These are phyloP conservation scores for Hirtodrosophila trivittata DNA, from an alignment of 2,888 invertebrate genomes.

Conservation along the genomic window DNA sequence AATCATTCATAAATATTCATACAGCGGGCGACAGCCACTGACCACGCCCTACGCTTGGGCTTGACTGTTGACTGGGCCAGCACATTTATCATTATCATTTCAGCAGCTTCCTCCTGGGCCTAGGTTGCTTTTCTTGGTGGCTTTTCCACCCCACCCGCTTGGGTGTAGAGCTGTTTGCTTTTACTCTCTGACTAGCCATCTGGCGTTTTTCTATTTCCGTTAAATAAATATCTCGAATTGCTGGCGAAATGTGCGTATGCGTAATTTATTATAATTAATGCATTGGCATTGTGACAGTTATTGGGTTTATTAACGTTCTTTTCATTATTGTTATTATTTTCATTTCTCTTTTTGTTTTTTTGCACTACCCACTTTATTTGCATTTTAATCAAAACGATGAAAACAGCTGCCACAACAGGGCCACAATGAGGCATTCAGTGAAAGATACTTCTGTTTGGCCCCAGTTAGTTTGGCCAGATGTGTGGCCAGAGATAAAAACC, in stretches of 20 bases:
- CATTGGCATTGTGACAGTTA: conserved; percentile 64
- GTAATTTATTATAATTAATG: conserved; percentile 74
- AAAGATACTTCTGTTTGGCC: conserved; percentile 26
- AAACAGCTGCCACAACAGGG: conserved; percentile 46
- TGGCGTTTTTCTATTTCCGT: conserved; percentile 59
- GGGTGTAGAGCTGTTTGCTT: conserved; percentile 5
- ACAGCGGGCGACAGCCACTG: conserved; percentile 14
- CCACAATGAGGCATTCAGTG: conserved; percentile 11
- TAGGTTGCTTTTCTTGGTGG: conserved; percentile 25
- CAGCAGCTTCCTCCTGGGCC: conserved; percentile 38
- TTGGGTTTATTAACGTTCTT: conserved; percentile 63
- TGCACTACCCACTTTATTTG: conserved; percentile 34
- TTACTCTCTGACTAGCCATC: conserved; percentile 11
- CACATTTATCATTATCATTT: conserved; percentile 74
- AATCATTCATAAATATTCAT: conserved; percentile 75
- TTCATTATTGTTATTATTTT: conserved; percentile 11
- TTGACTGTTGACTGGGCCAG: conserved; percentile 10
- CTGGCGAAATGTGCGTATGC: conserved; percentile 43
- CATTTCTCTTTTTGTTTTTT: not conserved
- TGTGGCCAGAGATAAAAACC: conserved; percentile 37
- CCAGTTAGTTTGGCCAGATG: conserved; percentile 38
- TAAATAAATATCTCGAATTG: conserved; percentile 29
- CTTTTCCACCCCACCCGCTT: conserved; percentile 15
- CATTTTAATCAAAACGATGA: conserved; percentile 60
- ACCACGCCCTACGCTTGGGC: conserved; percentile 23